phyloP scores from a whole-genome alignment of 2,888 invertebrate genomes.

The Harpalus rubripes region DNA sequence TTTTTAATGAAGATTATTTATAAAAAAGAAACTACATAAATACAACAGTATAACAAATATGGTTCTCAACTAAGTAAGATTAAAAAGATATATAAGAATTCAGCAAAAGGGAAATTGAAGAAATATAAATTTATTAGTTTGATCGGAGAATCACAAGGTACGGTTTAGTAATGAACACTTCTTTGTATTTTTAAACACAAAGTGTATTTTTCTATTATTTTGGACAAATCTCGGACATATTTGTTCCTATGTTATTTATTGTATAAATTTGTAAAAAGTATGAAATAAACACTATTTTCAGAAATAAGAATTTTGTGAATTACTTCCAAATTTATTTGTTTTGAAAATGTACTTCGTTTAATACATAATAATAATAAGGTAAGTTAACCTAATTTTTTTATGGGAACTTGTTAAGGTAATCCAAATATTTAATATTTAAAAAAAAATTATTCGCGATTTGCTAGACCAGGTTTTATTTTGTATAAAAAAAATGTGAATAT shows the following conservation, averaged over 20 bases:
- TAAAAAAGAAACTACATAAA: not conserved
- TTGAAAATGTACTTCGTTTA: too few species aligned
- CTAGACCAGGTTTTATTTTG: too few species aligned
- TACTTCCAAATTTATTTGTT: too few species aligned
- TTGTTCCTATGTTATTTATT: conserved; percentile 39
- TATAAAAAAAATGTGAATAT: too few species aligned
- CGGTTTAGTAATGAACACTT: not conserved
- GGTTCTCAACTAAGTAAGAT: conserved; percentile 19
- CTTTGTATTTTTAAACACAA: not conserved
- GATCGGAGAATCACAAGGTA: not conserved
- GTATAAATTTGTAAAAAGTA: conserved; percentile 36
- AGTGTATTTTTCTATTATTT: conserved; percentile 7
- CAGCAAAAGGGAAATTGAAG: conserved; percentile 20
- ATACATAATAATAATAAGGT: too few species aligned
- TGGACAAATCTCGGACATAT: not conserved
- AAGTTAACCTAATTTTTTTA: too few species aligned
- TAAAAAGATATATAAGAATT: conserved; percentile 27
- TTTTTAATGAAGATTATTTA: conserved; percentile 8
- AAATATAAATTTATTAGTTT: conserved; percentile 41
- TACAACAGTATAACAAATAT: conserved; percentile 14
- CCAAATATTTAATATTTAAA: conserved; percentile 72
- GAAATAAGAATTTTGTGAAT: not conserved
- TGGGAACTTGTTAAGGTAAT: too few species aligned
- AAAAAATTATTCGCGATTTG: too few species aligned
- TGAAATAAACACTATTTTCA: conserved; percentile 25